These are phyloP conservation scores for Oreohelix idahoensis DNA, from an alignment of 1,140 invertebrate species.

Conservation along the genomic window DNA sequence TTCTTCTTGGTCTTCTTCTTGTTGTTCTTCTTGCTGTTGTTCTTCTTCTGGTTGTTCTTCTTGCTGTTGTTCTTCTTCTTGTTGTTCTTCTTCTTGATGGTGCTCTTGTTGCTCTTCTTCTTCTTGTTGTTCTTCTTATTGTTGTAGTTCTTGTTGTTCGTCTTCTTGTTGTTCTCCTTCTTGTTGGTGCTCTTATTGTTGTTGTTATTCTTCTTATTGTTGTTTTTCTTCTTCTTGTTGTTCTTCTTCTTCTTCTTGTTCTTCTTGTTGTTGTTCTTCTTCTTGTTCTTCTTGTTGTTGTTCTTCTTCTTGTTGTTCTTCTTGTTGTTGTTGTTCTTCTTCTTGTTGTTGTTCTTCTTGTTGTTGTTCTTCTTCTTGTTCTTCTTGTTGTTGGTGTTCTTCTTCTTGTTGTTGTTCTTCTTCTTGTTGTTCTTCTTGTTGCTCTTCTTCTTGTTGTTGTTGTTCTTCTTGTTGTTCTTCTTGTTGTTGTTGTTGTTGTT, in stretches of 20 bases:
- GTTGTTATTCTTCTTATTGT: too few relatives aligned
- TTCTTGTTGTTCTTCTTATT: too few relatives aligned
- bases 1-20: conserved; percentile 2
- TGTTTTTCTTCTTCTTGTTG: neutral
- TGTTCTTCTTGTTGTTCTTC: neutral
- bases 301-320: too few relatives aligned
- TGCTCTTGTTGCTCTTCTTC: neutral
- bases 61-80: neutral
- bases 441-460: neutral
- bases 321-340: too few relatives aligned
- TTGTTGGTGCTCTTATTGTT: too few relatives aligned
- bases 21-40: neutral
- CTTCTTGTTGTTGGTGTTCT: too few relatives aligned
- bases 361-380: neutral
- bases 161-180: neutral
- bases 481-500: neutral
- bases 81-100: neutral
- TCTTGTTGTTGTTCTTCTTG: too few relatives aligned
- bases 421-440: neutral
- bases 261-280: too few relatives aligned
- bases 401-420: neutral
- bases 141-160: too few relatives aligned
- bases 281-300: too few relatives aligned
- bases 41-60: too few relatives aligned
- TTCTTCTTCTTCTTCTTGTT: conserved; percentile 16